Evolutionary conservation across 2,797 vertebrate genomes (phyloP), one percentile per base, ranked within the genome.

Genomic region (Mustela erminea): DNA sequence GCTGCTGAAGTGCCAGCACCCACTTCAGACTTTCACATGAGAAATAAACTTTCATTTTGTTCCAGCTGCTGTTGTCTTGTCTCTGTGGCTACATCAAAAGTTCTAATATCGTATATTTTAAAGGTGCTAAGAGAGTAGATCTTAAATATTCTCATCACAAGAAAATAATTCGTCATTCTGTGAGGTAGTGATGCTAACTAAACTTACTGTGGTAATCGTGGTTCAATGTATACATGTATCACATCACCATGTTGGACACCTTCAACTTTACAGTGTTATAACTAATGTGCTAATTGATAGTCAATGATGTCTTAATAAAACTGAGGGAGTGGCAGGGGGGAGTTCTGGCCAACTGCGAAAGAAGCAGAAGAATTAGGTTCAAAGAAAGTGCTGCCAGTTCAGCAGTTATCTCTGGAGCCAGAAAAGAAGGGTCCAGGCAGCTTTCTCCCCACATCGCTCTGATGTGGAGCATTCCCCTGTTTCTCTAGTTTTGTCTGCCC

Each of bases 11-110:
- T 41, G 32, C 9, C 64, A 41, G 74, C 18, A 81, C 20, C 58
- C 7, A n/a, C 35, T 64, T 62, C 54, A n/a, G 29, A 83, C 72
- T 83, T 97, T 77, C 17, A 60, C 23, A 35, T 46, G 86, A 85
- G 68, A 93, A 91, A 94, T 43, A 38, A 96, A 80, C 38, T 88
- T 81, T 4, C 3, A 20, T 70, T 87, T 87, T 75, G 49, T 70
- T 70, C 21, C 70, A 93, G 23, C 38, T 70, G 32, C 92, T 74
- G 17, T 84, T 84, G 23, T 87, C 92, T 97, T 41, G 21, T 46
- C 38, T 92, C 52, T 88, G 13, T 81, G 32, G 56, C 54, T 86
- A 97, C 85, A 56, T 49, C 43, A 77, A 72, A 84, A 88, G 27
- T 82, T 46, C 62, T 92, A 46, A 66, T 75, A 75, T 32, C 32